A percentile compares a stretch with the other conserved stretches of the same genome.
These are phyloP conservation scores for Tamandua tetradactyla DNA, from an alignment of 2,797 vertebrate genomes.

Conservation along the genomic window DNA sequence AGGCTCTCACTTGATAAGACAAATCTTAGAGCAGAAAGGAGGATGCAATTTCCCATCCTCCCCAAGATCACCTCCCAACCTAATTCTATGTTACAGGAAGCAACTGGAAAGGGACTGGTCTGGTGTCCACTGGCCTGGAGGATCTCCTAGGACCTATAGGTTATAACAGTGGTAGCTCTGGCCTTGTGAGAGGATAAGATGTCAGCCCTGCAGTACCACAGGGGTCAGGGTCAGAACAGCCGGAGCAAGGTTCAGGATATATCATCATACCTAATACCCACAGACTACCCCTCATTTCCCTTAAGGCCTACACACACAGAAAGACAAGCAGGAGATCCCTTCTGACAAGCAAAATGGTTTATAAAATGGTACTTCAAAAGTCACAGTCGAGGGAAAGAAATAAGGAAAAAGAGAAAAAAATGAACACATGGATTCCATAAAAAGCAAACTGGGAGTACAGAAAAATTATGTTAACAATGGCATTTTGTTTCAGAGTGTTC, in stretches of 20 bases:
- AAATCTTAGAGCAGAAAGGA: constrained; percentile 18
- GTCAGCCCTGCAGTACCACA: background rate
- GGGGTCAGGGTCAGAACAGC: background rate
- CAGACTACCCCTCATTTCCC: background rate
- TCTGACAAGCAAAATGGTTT: background rate
- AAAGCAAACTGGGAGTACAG: background rate
- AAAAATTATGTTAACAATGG: background rate
- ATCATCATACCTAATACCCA: background rate
- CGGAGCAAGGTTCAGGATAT: background rate
- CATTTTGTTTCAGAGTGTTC: background rate
- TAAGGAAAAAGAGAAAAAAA: constrained; percentile 1
- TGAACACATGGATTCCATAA: background rate
- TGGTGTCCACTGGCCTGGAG: background rate
- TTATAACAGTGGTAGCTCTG: background rate
- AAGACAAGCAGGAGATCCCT: background rate
- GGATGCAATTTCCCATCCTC: background rate
- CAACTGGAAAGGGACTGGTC: background rate
- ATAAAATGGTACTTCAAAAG: background rate
- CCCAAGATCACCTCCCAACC: background rate
- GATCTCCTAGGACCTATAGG: background rate
- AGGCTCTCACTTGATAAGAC: constrained; percentile 8
- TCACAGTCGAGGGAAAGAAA: background rate
- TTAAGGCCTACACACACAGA: background rate
- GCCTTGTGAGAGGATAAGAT: background rate
- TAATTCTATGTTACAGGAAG: background rate